These are phyloP conservation scores for Syngnathus scovelli DNA, from an alignment of 2,113 vertebrate species.

Conservation along the genomic window DNA sequence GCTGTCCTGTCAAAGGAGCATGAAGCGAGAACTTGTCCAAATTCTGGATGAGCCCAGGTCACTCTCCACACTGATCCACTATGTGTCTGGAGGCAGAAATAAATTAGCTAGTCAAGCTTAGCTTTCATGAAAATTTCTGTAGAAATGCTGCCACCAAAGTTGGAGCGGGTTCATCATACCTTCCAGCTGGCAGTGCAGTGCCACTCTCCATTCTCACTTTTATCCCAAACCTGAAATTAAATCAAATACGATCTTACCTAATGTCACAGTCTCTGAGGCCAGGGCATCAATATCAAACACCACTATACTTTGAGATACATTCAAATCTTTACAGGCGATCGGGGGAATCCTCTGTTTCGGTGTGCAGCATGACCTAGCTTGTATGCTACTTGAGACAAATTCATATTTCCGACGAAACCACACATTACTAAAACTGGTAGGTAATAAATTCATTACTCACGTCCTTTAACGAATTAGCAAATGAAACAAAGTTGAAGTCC, in stretches of 20 bases:
- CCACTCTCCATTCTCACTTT: conserved; percentile 94
- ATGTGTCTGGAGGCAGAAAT: conserved; percentile 75
- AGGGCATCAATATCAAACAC: not conserved
- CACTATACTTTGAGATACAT: not conserved
- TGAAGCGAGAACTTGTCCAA: conserved; percentile 92
- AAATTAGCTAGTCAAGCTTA: not conserved
- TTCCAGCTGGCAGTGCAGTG: conserved; percentile 98
- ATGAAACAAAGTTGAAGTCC: not conserved
- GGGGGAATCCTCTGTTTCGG: no score
- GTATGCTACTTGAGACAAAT: not conserved
- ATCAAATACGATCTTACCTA: not conserved
- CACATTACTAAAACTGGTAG: fast-evolving
- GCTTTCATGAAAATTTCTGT: not conserved
- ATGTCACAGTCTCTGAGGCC: not conserved
- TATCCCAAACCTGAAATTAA: conserved; percentile 88
- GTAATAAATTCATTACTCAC: not conserved
- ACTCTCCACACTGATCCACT: conserved; percentile 97
- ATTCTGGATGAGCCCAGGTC: conserved; percentile 96
- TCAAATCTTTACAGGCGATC: not conserved
- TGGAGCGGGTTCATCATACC: conserved; percentile 66
- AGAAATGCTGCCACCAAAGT: not conserved
- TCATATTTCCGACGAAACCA: not conserved
- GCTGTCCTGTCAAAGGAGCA: conserved; percentile 96
- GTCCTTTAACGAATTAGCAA: not conserved
- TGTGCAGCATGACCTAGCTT: not conserved